Conservation (phyloP, 2,888 invertebrate genomes). For the Sarcophaga variegata region DNA sequence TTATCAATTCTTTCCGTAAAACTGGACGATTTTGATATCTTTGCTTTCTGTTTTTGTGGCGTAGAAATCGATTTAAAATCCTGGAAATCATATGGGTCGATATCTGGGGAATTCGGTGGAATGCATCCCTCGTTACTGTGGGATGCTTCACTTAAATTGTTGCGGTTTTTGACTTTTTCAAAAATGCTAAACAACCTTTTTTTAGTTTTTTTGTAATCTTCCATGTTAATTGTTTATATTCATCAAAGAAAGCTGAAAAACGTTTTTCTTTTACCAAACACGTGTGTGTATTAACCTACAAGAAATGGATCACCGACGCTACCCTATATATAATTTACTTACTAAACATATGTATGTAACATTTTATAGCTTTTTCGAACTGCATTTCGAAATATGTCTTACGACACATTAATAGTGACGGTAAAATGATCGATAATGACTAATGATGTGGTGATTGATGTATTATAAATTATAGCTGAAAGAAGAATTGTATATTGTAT, state of each 20-base stretch:
- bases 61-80: not conserved
- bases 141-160: not conserved
- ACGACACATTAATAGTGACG: no score
- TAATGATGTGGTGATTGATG: no score
- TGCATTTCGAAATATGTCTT: no score
- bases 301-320: no score
- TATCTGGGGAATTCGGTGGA: not conserved
- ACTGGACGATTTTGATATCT: not conserved
- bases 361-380: no score
- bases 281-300: no score
- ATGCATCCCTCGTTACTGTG: not conserved
- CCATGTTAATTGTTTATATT: not conserved
- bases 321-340: no score
- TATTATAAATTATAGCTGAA: no score
- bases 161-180: not conserved
- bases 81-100: not conserved
- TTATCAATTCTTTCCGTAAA: not conserved
- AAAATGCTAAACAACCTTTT: constrained; percentile 26
- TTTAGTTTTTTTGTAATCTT: not conserved
- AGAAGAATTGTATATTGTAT: no score
- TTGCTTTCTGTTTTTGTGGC: not conserved
- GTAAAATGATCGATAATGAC: no score
- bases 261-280: no score
- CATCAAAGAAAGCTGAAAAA: not conserved
- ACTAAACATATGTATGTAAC: no score